Evolutionary conservation across 2,888 invertebrate species (phyloP).

Genomic region (Mythimna loreyi): DNA sequence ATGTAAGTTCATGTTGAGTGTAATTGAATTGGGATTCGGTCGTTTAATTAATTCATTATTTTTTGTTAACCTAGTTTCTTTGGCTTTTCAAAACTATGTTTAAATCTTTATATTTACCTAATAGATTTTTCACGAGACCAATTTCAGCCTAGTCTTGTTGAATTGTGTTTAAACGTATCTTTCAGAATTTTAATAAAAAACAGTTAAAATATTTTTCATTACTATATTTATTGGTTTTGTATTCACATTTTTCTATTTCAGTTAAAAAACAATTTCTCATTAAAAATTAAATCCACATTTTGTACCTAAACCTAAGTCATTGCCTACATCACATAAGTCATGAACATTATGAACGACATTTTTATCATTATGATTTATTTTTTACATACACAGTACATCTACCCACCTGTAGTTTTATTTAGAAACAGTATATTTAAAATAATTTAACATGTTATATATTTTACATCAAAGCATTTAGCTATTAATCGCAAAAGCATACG

Average conservation of each 20-base stretch:
- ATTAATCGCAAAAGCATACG: conserved; percentile 31
- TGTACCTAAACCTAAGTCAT: conserved; percentile 89
- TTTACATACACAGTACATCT: conserved; percentile 60
- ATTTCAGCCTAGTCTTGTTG: neutral
- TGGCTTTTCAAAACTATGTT: neutral
- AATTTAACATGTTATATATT: conserved; percentile 19
- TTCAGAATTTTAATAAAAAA: conserved; percentile 34
- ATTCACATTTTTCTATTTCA: conserved; percentile 89
- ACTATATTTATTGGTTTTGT: conserved; percentile 89
- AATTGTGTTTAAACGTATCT: neutral
- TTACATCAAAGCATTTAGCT: conserved; percentile 34
- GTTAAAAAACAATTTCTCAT: conserved; percentile 87
- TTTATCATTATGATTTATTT: conserved; percentile 58
- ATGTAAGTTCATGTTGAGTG: conserved; percentile 11
- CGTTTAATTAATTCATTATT: neutral
- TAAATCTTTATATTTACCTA: neutral
- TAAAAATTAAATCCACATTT: conserved; percentile 85
- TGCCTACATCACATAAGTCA: conserved; percentile 84
- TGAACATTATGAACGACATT: conserved; percentile 66
- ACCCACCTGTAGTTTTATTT: conserved; percentile 58
- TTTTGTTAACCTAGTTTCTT: neutral
- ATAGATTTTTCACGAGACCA: neutral
- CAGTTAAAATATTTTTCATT: conserved; percentile 64
- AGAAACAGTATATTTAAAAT: conserved; percentile 50
- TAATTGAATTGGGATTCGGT: conserved; percentile 24